Evolutionary conservation across 2,888 invertebrate species (phyloP).

Genomic region (Prostheceraeus crozeri): DNA sequence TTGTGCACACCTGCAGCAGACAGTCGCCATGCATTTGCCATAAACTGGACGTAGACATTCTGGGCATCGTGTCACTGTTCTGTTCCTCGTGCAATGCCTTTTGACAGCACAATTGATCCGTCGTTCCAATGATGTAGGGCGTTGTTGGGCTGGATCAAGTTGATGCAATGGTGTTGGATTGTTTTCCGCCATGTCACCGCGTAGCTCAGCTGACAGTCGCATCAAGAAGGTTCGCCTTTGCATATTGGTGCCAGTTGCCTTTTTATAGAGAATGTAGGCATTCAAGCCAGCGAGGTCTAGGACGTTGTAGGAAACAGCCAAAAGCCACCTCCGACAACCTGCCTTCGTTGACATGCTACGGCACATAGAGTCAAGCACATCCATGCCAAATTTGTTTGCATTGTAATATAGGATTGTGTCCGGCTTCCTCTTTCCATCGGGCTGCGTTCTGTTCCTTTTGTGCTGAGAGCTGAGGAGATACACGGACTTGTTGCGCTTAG

Average conservation of each 20-base stretch:
- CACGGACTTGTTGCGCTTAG: conserved; percentile 22
- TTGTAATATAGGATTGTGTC: conserved; percentile 14
- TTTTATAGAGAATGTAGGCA: conserved; percentile 19
- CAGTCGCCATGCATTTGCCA: conserved; percentile 20
- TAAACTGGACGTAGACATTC: conserved; percentile 10
- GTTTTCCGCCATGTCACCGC: conserved; percentile 19
- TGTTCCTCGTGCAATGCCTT: conserved; percentile 22
- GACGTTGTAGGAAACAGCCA: conserved; percentile 18
- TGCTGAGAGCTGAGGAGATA: conserved; percentile 25
- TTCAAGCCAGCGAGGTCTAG: conserved; percentile 22
- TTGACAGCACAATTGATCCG: conserved; percentile 21
- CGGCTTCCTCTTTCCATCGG: conserved; percentile 15
- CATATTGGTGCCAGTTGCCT: conserved; percentile 21
- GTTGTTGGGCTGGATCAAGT: no score
- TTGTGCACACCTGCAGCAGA: conserved; percentile 6
- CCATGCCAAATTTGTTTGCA: conserved; percentile 20
- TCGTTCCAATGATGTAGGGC: conserved; percentile 15
- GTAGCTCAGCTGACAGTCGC: conserved; percentile 25
- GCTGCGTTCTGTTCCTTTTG: no score
- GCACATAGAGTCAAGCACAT: conserved; percentile 20
- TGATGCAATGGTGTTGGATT: conserved; percentile 22
- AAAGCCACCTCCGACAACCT: conserved; percentile 16
- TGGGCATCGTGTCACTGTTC: conserved; percentile 22
- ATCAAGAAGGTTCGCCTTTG: conserved; percentile 25
- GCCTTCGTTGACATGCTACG: conserved; percentile 21